Evolutionary conservation across 1,140 invertebrate genomes (phyloP), one percentile per base, ranked within the genome.

Genomic region (Mylabris phalerata): DNA sequence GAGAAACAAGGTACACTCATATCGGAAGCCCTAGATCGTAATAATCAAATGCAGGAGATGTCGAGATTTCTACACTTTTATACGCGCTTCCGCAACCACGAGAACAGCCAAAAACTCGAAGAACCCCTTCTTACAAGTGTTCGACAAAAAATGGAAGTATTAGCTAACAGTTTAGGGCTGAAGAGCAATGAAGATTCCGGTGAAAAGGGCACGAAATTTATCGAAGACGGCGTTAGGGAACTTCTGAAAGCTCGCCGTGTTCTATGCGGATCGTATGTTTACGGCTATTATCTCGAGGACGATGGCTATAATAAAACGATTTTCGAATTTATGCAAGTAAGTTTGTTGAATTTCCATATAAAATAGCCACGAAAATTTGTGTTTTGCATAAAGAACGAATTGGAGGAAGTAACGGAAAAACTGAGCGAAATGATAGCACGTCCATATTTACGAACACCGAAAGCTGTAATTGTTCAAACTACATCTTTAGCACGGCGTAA

Each of bases 261-360:
- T 10, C 70, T 87, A 2, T 84, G 83, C 69, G 85, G 83, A 43
- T 84, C 83, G 6, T 86, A 86, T 70, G 82, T 85, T 2, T 86
- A 85, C 72, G 84, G 83, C 2, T 87, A 81, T 68, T 86, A 84
- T 66, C 66, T 87, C 11, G 79, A 79, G 65, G 83, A 84, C 64
- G 82, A 83, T 67, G 82, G 82, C 2, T 83, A 84, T 64, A 85
- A 84, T 65, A 83, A 83, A 70, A 80, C 80, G 51, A 84, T 86
- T 40, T 87, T 87, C 75, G 84, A 87, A 71, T 84, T 83, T 66
- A 84, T 87, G 82, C 84, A 85, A 79, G 83, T 84, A 73, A 67
- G 46, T 27, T 50, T 54, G 32, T 48, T 47, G 7, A 46, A 13
- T 52, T 19, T 19, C 19, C 19, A 19, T 19, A 19, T 19, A 19